phyloP scores from a whole-genome alignment of 2,113 vertebrate species.

The Trogon surrucura region DNA sequence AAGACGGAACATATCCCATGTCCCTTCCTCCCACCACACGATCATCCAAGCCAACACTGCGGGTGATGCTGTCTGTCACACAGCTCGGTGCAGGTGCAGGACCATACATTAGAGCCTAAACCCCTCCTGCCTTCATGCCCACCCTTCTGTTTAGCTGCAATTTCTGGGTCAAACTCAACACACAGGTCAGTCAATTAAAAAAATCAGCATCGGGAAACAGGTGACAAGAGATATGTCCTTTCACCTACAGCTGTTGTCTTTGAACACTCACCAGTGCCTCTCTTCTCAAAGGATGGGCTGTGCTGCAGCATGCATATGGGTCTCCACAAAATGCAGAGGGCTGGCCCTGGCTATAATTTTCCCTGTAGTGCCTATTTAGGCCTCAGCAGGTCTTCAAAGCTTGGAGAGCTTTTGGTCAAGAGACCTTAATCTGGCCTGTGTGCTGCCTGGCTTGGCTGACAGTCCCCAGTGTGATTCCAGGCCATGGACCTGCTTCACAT shows the following conservation, averaged over 20 bases:
- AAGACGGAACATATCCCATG: not conserved
- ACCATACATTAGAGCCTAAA: not conserved
- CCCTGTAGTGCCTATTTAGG: not conserved
- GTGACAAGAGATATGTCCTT: not conserved
- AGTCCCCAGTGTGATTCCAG: not conserved
- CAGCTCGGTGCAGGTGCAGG: not conserved
- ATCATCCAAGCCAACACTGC: not conserved
- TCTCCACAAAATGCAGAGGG: not conserved
- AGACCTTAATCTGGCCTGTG: not conserved
- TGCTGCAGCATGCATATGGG: rapidly evolving
- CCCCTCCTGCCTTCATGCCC: not conserved
- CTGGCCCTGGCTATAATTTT: not conserved
- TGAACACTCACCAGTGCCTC: not conserved
- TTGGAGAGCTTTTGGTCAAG: not conserved
- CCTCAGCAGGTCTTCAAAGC: not conserved
- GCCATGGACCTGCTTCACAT: not conserved
- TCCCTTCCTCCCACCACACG: not conserved
- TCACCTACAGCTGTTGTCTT: not conserved
- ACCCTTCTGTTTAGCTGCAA: not conserved
- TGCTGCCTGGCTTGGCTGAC: not conserved
- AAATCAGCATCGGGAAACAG: not conserved
- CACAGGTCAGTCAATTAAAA: not conserved
- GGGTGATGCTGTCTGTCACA: not conserved
- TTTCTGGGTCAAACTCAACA: not conserved
- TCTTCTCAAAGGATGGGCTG: not conserved